phyloP scores from a whole-genome alignment of 2,113 vertebrate genomes.

The Potamarius usumacintae region DNA sequence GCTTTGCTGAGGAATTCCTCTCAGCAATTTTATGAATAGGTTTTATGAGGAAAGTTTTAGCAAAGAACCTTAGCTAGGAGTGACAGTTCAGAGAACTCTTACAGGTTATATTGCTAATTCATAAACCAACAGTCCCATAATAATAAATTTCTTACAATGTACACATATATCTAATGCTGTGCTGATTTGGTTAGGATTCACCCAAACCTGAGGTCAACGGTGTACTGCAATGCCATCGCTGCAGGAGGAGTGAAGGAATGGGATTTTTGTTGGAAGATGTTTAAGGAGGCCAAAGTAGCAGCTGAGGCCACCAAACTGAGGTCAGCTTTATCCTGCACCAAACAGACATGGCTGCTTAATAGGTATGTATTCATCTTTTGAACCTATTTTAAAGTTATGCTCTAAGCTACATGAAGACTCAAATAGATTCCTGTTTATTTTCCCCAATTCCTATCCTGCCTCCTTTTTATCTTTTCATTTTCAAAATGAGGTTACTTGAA shows the following conservation, averaged over 20 bases:
- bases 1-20: not conserved
- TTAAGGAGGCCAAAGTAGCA: constrained; percentile 69
- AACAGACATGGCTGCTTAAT: constrained; percentile 81
- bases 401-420: not conserved
- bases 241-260: constrained; percentile 75
- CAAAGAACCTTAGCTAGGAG: not conserved
- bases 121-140: not conserved
- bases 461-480: not conserved
- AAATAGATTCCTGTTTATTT: too few species aligned
- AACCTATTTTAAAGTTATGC: not conserved
- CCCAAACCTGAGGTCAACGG: constrained; percentile 80
- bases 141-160: not conserved
- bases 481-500: constrained; percentile 78
- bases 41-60: not conserved
- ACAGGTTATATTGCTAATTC: not conserved
- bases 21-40: not conserved
- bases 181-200: constrained; percentile 74
- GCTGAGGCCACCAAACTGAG: constrained; percentile 84
- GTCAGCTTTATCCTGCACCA: constrained; percentile 79
- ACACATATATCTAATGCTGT: not conserved
- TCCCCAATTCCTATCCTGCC: not conserved
- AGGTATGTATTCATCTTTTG: constrained; percentile 68
- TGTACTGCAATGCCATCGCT: constrained; percentile 86
- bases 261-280: constrained; percentile 86
- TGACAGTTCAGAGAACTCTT: not conserved